Conservation (phyloP, 2,113 vertebrate genomes). For the Pogona vitticeps region DNA sequence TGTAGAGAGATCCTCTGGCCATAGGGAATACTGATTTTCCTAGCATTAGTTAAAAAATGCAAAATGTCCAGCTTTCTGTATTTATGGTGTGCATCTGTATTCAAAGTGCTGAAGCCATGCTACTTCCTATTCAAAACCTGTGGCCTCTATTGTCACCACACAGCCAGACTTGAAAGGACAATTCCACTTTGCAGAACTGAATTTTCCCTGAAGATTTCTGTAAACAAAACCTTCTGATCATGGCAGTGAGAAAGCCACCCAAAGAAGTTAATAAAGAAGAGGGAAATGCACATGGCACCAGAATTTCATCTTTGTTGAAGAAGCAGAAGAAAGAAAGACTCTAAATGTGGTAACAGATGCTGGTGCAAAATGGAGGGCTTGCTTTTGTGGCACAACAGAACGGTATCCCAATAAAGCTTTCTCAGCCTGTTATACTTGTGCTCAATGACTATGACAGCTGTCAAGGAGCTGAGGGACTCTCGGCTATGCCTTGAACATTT, state of each 20-base stretch:
- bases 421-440: slow-evolving; percentile 64
- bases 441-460: slow-evolving; percentile 80
- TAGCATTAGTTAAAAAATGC: slow-evolving; percentile 46
- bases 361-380: slow-evolving; percentile 50
- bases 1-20: background rate
- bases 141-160: slow-evolving; percentile 53
- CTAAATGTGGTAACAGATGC: slow-evolving; percentile 72
- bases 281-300: slow-evolving; percentile 42
- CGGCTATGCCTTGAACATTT: slow-evolving; percentile 73
- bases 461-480: slow-evolving; percentile 74
- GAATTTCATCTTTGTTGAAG: slow-evolving; percentile 24
- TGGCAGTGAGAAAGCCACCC: slow-evolving; percentile 37
- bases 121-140: slow-evolving; percentile 54
- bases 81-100: slow-evolving; percentile 61
- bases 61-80: slow-evolving; percentile 52
- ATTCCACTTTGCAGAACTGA: slow-evolving; percentile 60
- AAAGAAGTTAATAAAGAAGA: slow-evolving; percentile 36
- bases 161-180: slow-evolving; percentile 59
- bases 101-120: slow-evolving; percentile 59
- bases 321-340: slow-evolving; percentile 53
- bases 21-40: slow-evolving; percentile 48
- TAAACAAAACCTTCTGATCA: slow-evolving; percentile 60
- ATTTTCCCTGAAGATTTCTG: slow-evolving; percentile 66
- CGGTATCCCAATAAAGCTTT: slow-evolving; percentile 74
- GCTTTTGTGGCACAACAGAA: slow-evolving; percentile 59